Evolutionary conservation across 35 echinoderm and acorn worm genomes (phyloP), one percentile per base, ranked within the genome.

Genomic region (Diadema setosum): DNA sequence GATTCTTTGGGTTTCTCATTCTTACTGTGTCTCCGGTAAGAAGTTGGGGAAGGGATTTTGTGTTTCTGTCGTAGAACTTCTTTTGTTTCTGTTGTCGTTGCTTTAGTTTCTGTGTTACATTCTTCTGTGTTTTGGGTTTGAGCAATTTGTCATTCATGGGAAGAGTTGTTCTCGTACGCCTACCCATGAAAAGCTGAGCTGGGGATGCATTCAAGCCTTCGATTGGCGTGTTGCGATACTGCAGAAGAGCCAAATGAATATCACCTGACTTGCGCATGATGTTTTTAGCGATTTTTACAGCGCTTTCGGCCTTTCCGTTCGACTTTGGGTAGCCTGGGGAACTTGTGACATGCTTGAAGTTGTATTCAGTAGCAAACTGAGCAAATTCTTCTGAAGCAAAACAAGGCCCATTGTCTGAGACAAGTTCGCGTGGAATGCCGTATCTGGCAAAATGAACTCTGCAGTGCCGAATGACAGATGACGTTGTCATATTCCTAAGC

Each of bases 231-330:
- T 95, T 95, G 42, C 88, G 43, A 75, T 84, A 95, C 18, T 81
- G 45, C 5, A 90, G 65, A 17, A 95, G 46, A 16, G 84, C 85
- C 9, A 87, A 46, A 33, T 95, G 69, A 43, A 91, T 40, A 63
- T 95, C 93, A 50, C 70, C 74, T 36, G 56, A 83, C 56, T 95
- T 91, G n/a, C 63, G 76, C 9, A 95, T 67, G n/a, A 90, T n/a
- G 0, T 18, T 17, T 50, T 90, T 94, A 3, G 81, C 82, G 11
- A 58, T 69, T 36, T 93, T 88, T 9, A 84, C 81, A 0, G 80
- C 48, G 35, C 59, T 90, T 58, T 94, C 85, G 9, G 65, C 90
- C 70, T 96, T 92, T 14, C 94, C 85, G 48, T 95, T 95, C 30
- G 84, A 91, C 42, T 88, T 84, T 61, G 89, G 84, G 45, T 80